phyloP scores from a whole-genome alignment of 2,888 invertebrate species.

The Baronia brevicornis region DNA sequence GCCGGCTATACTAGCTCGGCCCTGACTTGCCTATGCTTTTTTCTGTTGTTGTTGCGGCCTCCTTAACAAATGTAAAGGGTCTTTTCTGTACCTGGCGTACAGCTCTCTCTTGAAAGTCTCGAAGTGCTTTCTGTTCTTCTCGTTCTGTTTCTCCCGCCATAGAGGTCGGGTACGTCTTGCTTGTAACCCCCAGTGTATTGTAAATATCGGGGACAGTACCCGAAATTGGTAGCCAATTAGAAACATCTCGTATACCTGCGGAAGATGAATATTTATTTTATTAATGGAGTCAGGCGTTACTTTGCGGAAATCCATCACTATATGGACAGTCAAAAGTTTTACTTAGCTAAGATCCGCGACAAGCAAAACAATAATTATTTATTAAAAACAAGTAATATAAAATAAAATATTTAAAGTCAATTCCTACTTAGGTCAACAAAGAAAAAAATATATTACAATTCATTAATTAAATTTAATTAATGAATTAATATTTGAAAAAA shows the following conservation, averaged over 20 bases:
- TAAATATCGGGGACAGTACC: conserved; percentile 91
- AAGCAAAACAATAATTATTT: too few relatives aligned
- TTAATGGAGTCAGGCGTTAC: too few relatives aligned
- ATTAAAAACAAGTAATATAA: too few relatives aligned
- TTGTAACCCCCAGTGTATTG: conserved; percentile 93
- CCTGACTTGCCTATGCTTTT: conserved; percentile 67
- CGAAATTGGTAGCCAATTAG: conserved; percentile 91
- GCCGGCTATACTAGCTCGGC: conserved; percentile 59
- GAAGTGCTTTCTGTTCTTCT: conserved; percentile 86
- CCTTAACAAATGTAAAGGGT: conserved; percentile 72
- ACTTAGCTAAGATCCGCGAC: too few relatives aligned
- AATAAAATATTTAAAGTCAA: too few relatives aligned
- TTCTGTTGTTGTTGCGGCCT: conserved; percentile 47
- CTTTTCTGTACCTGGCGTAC: conserved; percentile 82
- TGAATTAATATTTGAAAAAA: too few relatives aligned
- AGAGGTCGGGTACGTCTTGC: conserved; percentile 84
- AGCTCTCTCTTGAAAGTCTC: conserved; percentile 89
- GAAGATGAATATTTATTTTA: too few relatives aligned
- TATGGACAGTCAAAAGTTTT: too few relatives aligned
- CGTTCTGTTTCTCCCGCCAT: conserved; percentile 92
- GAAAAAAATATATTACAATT: too few relatives aligned
- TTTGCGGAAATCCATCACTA: too few relatives aligned
- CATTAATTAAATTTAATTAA: too few relatives aligned
- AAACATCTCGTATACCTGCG: conserved; percentile 93
- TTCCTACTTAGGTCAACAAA: too few relatives aligned